Conservation (phyloP, 2,888 invertebrate species). For the Drosophila quinaria region DNA sequence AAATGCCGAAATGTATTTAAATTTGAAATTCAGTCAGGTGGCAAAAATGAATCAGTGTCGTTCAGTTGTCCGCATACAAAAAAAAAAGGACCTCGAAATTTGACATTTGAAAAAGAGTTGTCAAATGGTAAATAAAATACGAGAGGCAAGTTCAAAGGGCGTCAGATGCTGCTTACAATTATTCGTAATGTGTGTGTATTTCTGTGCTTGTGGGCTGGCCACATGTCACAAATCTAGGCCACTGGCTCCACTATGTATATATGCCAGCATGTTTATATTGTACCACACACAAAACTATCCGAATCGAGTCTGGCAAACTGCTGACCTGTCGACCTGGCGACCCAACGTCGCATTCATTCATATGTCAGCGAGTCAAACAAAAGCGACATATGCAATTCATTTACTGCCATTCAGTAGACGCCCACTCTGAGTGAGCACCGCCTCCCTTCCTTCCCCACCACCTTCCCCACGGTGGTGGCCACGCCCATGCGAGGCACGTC, state of each 20-base stretch:
- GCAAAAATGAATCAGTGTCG: slow-evolving; percentile 7
- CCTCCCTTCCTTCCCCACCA: neutral
- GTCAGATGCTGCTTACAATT: slow-evolving; percentile 21
- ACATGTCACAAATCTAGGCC: slow-evolving; percentile 46
- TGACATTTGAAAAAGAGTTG: slow-evolving; percentile 13
- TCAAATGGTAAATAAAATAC: slow-evolving; percentile 40
- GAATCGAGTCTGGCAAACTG: slow-evolving; percentile 10
- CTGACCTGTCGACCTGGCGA: slow-evolving; percentile 39
- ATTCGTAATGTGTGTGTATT: neutral
- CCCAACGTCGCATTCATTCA: slow-evolving; percentile 57
- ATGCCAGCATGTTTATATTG: slow-evolving; percentile 16
- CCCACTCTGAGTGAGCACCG: slow-evolving; percentile 20
- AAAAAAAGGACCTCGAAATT: slow-evolving; percentile 18
- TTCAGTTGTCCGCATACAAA: neutral
- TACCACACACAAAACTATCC: slow-evolving; percentile 4
- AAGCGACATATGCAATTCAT: slow-evolving; percentile 78
- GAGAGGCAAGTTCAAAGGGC: slow-evolving; percentile 28
- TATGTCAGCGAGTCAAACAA: slow-evolving; percentile 68
- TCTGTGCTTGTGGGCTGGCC: neutral
- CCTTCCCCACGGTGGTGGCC: neutral
- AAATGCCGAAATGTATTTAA: slow-evolving; percentile 11
- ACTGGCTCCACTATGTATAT: slow-evolving; percentile 13
- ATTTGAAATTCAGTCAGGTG: slow-evolving; percentile 29
- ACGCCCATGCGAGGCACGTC: slow-evolving; percentile 16
- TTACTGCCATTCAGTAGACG: slow-evolving; percentile 63